Evolutionary conservation across 2,113 vertebrate species (phyloP).

Genomic region (Melanerpes aurifrons): DNA sequence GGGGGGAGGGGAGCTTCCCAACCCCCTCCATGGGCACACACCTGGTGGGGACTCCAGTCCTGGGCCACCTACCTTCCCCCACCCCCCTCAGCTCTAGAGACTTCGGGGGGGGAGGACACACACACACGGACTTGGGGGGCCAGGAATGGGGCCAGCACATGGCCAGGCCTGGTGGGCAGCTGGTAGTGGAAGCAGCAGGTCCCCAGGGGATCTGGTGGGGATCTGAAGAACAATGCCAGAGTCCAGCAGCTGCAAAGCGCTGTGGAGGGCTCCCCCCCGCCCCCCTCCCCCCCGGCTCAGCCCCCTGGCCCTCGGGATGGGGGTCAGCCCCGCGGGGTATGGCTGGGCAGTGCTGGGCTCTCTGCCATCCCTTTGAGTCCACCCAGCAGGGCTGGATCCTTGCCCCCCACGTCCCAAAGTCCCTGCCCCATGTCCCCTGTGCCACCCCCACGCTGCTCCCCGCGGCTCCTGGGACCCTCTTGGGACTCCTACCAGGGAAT

Average conservation of each 20-base stretch:
- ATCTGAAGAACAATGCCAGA: not conserved
- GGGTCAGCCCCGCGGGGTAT: not conserved
- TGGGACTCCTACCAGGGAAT: not conserved
- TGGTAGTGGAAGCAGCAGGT: not conserved
- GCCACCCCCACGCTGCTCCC: not conserved
- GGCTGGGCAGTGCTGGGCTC: not conserved
- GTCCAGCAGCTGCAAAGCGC: not conserved
- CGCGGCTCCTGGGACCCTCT: no score
- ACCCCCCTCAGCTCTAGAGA: not conserved
- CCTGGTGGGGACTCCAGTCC: fast-evolving
- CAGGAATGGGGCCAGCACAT: not conserved
- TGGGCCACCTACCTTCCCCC: not conserved
- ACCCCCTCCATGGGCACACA: not conserved
- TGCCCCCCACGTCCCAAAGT: not conserved
- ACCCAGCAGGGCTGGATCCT: fast-evolving
- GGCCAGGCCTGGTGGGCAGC: not conserved
- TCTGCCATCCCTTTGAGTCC: not conserved
- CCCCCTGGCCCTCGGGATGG: fast-evolving
- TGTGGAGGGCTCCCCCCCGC: not conserved
- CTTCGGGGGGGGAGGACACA: not conserved
- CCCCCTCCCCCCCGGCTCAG: no score
- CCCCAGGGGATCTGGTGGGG: not conserved
- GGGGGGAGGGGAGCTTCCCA: not conserved
- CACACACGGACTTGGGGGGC: not conserved
- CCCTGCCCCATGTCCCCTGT: not conserved